Evolutionary conservation across 2,797 vertebrate genomes (phyloP), one percentile per base, ranked within the genome.

Genomic region (Xyrichtys novacula): DNA sequence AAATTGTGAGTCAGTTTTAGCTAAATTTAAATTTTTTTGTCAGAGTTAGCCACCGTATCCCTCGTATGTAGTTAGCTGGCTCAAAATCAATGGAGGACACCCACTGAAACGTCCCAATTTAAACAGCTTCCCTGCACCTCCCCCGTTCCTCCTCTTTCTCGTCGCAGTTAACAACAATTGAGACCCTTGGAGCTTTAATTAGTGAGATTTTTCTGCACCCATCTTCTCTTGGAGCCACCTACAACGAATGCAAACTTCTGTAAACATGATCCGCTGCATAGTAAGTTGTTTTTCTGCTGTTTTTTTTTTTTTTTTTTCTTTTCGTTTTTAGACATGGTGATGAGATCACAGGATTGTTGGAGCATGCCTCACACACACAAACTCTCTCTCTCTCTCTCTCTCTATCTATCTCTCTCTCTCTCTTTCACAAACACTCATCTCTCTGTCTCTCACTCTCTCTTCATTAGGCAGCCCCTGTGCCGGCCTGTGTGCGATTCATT

Each of bases 171-270:
- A 94, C 92, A 87, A 94, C 92, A 95, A 94, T 91, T 87, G 91
- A 94, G 95, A 92, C 91, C 93, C 96, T 95, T 87, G 84, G 94
- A 97, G 96, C 95, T 94, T 95, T 97, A 95, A 98, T 97, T 96
- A 98, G 96, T 90, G 94, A 93, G 80, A 77, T 87, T 26, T 87
- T 87, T 85, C 83, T 78, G 91, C 91, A 94, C 91, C 93, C 85
- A 90, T 48, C 73, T 81, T 90, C 79, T 87, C 81, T 68, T 68
- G 5, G 47, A 70, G 78, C 83, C 89, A 89, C 90, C 90, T 88
- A 85, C 78, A 76, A 84, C 44, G 52, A 88, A 75, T 61, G 72
- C 86, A 86, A 76, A 84, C 84, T 84, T 83, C 65, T 76, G 90
- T 92, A 92, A 93, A 94, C 91, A 93, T 65, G 56, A 75, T 85